A percentile compares a stretch with the other conserved stretches of the same genome.
phyloP scores from a whole-genome alignment of 1,140 invertebrate species.

The Ridgeia piscesae region DNA sequence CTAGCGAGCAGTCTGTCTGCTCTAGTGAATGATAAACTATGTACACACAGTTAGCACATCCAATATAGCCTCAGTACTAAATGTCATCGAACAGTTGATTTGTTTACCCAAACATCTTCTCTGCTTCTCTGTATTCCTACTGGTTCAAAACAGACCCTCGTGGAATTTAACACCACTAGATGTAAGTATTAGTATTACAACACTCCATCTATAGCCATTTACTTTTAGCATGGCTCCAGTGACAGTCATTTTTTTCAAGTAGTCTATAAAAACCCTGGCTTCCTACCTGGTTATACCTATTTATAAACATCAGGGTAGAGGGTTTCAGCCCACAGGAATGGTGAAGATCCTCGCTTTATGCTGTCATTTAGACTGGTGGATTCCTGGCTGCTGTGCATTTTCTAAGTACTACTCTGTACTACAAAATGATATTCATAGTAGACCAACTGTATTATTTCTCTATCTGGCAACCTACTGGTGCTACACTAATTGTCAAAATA shows the following conservation, averaged over 20 bases:
- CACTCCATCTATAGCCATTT: constrained; percentile 5
- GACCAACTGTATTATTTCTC: no score
- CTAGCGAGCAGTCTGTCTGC: no score
- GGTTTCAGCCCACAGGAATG: background rate
- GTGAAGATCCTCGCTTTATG: background rate
- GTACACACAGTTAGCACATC: background rate
- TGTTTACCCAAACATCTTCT: background rate
- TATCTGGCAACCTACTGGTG: no score
- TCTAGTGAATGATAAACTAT: background rate
- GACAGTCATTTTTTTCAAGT: background rate
- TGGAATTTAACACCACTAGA: background rate
- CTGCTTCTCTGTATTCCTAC: background rate
- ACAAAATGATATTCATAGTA: no score
- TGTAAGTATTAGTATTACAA: background rate
- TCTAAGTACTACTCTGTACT: no score
- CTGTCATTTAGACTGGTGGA: background rate
- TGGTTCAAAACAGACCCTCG: background rate
- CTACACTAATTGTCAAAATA: no score
- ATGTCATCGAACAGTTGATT: background rate
- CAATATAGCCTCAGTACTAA: background rate
- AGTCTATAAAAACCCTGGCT: background rate
- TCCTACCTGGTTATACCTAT: background rate
- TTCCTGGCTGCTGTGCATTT: background rate
- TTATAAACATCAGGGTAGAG: background rate
- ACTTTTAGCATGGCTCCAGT: background rate